Percentiles rank a stretch among this genome's conserved stretches.
These are phyloP conservation scores for Nomada lathburiana DNA, from an alignment of 2,888 invertebrate genomes.

Conservation along the genomic window DNA sequence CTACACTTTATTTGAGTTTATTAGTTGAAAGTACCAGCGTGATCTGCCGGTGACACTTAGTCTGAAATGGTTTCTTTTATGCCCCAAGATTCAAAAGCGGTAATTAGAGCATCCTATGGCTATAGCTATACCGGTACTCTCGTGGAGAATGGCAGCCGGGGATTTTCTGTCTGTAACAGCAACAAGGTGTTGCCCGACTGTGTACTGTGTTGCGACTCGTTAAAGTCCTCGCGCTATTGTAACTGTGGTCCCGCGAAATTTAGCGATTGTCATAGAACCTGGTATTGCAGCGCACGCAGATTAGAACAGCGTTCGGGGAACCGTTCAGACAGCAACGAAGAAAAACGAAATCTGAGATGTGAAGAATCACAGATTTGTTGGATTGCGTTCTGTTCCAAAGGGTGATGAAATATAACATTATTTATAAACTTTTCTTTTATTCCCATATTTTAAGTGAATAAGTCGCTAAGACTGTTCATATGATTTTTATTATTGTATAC, in stretches of 20 bases:
- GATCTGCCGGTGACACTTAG: constrained; percentile 41
- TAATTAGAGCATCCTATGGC: constrained; percentile 50
- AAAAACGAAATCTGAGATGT: background rate
- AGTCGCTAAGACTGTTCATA: too few relatives aligned
- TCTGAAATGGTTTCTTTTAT: constrained; percentile 50
- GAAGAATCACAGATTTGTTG: too few relatives aligned
- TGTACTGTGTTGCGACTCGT: constrained; percentile 47
- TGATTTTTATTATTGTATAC: too few relatives aligned
- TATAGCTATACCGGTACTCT: constrained; percentile 25
- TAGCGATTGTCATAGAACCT: constrained; percentile 35
- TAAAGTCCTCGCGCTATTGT: constrained; percentile 39
- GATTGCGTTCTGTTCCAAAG: too few relatives aligned
- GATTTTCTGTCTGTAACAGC: constrained; percentile 60
- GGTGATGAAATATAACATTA: too few relatives aligned
- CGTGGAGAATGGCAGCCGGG: constrained; percentile 28
- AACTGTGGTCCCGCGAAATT: constrained; percentile 27
- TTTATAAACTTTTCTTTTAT: too few relatives aligned
- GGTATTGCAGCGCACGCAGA: constrained; percentile 21
- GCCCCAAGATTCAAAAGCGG: constrained; percentile 44
- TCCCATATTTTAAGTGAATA: too few relatives aligned
- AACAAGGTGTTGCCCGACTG: constrained; percentile 48
- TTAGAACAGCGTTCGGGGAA: background rate
- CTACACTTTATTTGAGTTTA: constrained; percentile 54
- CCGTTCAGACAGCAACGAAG: background rate
- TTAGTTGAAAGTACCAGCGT: constrained; percentile 21